Base-by-base conservation (phyloP, 2,888 invertebrate genomes). In the Agapostemon virescens region DNA sequence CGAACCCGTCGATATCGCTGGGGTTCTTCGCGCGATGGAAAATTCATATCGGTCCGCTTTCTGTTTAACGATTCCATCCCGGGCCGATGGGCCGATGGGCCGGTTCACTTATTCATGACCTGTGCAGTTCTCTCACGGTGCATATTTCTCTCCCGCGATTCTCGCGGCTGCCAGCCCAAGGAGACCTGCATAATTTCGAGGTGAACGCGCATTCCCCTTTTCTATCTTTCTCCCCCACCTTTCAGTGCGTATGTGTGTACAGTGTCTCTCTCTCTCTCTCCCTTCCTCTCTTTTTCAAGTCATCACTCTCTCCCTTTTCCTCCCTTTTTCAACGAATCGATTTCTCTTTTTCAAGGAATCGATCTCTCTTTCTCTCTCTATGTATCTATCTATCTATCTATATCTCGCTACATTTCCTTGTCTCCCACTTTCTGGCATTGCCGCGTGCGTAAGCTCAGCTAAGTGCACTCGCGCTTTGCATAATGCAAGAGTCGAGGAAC, bases 51-150 rank as follows among this genome's bases (percentile, higher is more conserved):
- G 26, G n/a, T 38, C 58, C 26, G 74, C 17, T 45, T n/a, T 45
- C 58, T 20, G 61, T 40, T 74, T 67, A 67, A 67, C 74, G 74
- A 74, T 74, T 49, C 67, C 67, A 74, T 74, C 45, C 49, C 20
- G 1, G 58, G n/a, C n/a, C n/a, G n/a, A n/a, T n/a, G n/a, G n/a
- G n/a, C 38, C 45, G 42, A 61, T 74, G 74, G 74, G 58, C 33
- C 74, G 67, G 61, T 33, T 74, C 49, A 17, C 33, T 61, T 74
- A 77, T 77, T 74, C 75, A 49, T 63, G 63, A 49, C 68, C n/a
- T 70, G 3, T 33, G 58, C 52, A 38, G 33, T 55, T 52, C n/a
- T 38, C 55, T 52, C 40, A 40, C 58, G 58, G 40, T 26, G 58
- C 30, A 26, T 42, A 42, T 66, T 66, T 66, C 26, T 42, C 40